Evolutionary conservation across 2,888 invertebrate species (phyloP), one percentile per base, ranked within the genome.

Genomic region (Eupithecia insigniata): DNA sequence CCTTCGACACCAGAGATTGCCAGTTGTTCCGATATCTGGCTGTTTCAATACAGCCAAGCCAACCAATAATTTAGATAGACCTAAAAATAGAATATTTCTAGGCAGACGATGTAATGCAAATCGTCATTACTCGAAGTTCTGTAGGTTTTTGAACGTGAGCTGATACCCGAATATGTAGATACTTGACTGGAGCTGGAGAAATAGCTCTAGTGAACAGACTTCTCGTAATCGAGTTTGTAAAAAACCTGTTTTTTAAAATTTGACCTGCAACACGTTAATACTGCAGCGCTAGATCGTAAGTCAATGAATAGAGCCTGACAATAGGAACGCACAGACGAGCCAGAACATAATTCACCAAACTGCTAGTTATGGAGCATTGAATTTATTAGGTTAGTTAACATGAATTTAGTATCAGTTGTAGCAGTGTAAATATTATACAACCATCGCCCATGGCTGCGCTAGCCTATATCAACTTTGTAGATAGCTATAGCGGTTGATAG

Each of bases 331-430:
- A 75, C 55, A 79, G 79, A 79, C 82, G 74, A 79, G 77, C 78
- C 78, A 78, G 78, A 78, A 51, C 87, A 88, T 92, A 91, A 90
- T 86, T 92, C 90, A 91, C 84, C 82, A 87, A 89, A 89, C 80
- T 88, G 85, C 90, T 89, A 89, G 92, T 91, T 91, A 92, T 89
- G 89, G 86, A 85, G 88, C 87, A 86, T 91, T 92, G 90, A 92
- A 92, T 93, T 92, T 90, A 91, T 92, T 92, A 90, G 87, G 87
- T 88, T 88, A 88, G 88, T 89, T 91, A 90, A 91, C 90, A 90
- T 83, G 87, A 89, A 90, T 91, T 91, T 90, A 64, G 90, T 83
- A 80, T 55, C 55, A 55, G 55, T 55, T 22, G 12, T 51, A 51
- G 51, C 22, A 22, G 22, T 26, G 26, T 55, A 55, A 55, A 55